These are phyloP conservation scores for Nomada hirtipes DNA, from an alignment of 2,888 invertebrate species.

Conservation along the genomic window DNA sequence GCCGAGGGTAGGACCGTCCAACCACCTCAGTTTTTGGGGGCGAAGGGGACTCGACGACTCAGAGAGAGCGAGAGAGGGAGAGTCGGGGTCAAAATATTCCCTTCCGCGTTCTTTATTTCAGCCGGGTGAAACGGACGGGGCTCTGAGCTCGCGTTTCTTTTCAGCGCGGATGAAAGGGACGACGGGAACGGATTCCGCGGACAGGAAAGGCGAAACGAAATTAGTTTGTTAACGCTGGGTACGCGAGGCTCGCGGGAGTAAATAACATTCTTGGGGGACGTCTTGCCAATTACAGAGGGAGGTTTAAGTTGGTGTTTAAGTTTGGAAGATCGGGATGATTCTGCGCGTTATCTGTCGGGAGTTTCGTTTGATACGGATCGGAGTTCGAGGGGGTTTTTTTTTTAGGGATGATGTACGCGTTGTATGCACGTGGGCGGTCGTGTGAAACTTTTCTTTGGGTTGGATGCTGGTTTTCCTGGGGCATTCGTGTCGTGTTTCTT, in stretches of 20 bases:
- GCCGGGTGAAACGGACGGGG: slow-evolving; percentile 12
- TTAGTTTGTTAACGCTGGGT: slow-evolving; percentile 40
- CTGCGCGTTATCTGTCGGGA: no score
- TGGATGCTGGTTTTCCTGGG: no score
- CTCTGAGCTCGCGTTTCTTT: slow-evolving; percentile 28
- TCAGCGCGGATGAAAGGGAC: slow-evolving; percentile 6
- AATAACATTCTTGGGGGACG: slow-evolving; percentile 30
- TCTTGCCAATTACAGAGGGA: slow-evolving; percentile 29
- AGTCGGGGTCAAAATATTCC: slow-evolving; percentile 49
- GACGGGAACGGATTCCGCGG: background rate
- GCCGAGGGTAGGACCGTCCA: background rate
- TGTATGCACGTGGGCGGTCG: no score
- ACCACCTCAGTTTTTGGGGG: background rate
- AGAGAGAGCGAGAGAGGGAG: background rate
- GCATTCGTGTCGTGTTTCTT: no score
- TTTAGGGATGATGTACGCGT: no score
- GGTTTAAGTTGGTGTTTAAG: background rate
- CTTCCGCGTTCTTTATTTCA: slow-evolving; percentile 35
- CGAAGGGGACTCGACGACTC: background rate
- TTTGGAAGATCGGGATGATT: no score
- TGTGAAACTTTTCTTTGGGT: no score
- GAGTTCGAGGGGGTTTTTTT: no score
- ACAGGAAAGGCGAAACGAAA: slow-evolving; percentile 24
- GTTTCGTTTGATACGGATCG: no score
- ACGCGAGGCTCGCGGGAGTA: slow-evolving; percentile 1